Conservation (phyloP, 2,797 vertebrate genomes). For the Crypturellus tataupa region DNA sequence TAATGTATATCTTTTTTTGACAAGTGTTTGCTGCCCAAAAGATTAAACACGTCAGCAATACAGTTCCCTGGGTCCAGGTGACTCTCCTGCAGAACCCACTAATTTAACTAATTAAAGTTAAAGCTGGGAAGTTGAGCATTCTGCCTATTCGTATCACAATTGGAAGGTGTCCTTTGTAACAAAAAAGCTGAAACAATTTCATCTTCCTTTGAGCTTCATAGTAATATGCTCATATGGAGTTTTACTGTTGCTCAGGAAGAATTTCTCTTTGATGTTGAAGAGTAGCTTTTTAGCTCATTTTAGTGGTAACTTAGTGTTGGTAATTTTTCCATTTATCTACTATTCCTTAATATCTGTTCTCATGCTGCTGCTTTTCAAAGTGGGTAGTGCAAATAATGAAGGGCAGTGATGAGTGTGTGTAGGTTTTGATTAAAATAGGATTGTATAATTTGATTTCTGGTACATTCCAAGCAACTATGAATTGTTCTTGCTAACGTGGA, state of each 20-base stretch:
- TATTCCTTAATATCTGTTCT: background rate
- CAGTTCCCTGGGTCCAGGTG: background rate
- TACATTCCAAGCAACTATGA: background rate
- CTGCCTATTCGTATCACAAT: background rate
- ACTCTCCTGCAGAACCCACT: background rate
- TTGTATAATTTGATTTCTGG: background rate
- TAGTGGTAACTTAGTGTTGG: background rate
- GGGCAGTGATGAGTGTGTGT: background rate
- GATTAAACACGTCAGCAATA: background rate
- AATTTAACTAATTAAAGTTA: background rate
- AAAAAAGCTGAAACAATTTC: background rate
- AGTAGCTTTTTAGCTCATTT: background rate
- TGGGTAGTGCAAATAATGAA: background rate
- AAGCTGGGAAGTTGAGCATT: background rate
- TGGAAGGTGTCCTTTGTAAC: background rate
- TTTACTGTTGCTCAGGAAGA: background rate
- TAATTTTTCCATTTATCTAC: background rate
- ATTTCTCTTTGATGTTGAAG: background rate
- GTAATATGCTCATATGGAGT: background rate
- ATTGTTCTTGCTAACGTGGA: background rate
- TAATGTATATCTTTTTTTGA: too few species aligned
- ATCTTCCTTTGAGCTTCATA: background rate
- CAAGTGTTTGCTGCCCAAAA: background rate
- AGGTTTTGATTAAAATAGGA: background rate
- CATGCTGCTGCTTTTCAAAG: background rate